A percentile compares a stretch with the other conserved stretches of the same genome.
These are phyloP conservation scores for Macaca mulatta DNA, from an alignment of 2,113 vertebrate species.

Conservation along the genomic window DNA sequence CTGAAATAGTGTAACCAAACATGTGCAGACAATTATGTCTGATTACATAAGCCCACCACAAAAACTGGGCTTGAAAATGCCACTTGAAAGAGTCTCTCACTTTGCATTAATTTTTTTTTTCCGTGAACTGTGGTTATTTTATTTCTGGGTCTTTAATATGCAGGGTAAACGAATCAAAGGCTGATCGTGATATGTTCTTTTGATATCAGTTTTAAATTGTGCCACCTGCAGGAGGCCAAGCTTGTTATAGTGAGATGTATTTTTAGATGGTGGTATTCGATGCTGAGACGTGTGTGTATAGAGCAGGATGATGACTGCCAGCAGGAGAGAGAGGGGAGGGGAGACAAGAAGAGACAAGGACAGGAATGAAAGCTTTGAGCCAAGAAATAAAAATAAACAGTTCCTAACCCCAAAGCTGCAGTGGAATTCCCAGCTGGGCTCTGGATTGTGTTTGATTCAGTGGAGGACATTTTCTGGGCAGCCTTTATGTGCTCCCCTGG, in stretches of 20 bases:
- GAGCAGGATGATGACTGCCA: background rate
- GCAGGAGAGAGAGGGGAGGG: background rate
- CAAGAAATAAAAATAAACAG: constrained; percentile 64
- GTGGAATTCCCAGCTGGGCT: constrained; percentile 54
- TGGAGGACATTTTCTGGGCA: constrained; percentile 63
- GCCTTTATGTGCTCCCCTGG: background rate
- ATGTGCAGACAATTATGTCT: constrained; percentile 85
- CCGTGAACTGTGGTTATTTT: constrained; percentile 76
- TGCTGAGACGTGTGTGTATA: constrained; percentile 21
- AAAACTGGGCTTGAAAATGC: constrained; percentile 78
- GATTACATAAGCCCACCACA: constrained; percentile 80
- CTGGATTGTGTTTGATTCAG: constrained; percentile 25
- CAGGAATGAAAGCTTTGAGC: constrained; percentile 39
- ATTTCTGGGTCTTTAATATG: constrained; percentile 80
- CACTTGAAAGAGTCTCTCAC: constrained; percentile 82
- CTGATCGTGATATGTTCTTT: constrained; percentile 77
- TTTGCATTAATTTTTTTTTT: constrained; percentile 75
- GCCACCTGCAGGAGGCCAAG: constrained; percentile 73
- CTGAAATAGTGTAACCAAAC: constrained; percentile 82
- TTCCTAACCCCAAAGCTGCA: background rate
- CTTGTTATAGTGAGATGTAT: constrained; percentile 54
- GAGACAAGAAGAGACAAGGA: background rate
- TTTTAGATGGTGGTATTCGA: constrained; percentile 65
- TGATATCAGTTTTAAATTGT: constrained; percentile 74
- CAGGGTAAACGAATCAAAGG: constrained; percentile 78